A percentile compares a stretch with the other conserved stretches of the same genome.
These are phyloP conservation scores for Echeneis naucrates DNA, from an alignment of 2,797 vertebrate species.

Conservation along the genomic window DNA sequence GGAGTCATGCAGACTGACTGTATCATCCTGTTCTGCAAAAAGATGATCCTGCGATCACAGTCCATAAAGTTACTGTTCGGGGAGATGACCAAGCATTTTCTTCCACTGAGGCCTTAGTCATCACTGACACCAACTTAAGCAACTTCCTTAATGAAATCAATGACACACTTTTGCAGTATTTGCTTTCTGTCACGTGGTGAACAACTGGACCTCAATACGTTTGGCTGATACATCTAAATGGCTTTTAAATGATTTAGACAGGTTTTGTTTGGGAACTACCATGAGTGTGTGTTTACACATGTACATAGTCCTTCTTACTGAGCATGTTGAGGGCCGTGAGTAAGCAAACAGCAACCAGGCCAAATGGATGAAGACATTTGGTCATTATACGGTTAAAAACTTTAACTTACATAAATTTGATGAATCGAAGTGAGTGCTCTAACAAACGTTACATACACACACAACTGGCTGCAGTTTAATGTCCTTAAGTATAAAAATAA, in stretches of 20 bases:
- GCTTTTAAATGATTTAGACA: conserved; percentile 54
- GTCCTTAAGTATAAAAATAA: conserved; percentile 73
- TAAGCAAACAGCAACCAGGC: conserved; percentile 23
- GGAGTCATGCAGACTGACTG: conserved; percentile 39
- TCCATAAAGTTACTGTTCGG: conserved; percentile 65
- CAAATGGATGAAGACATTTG: conserved; percentile 65
- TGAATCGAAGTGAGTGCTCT: conserved; percentile 64
- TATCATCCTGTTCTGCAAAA: conserved; percentile 34
- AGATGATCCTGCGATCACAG: conserved; percentile 49
- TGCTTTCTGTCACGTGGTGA: conserved; percentile 16
- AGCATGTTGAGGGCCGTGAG: conserved; percentile 28
- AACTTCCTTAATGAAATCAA: conserved; percentile 49
- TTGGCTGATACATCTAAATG: conserved; percentile 44
- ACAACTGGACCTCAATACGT: conserved; percentile 33
- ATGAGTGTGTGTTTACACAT: conserved; percentile 66
- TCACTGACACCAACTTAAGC: conserved; percentile 49
- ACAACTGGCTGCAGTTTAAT: conserved; percentile 48
- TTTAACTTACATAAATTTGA: conserved; percentile 70
- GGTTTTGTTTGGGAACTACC: conserved; percentile 51
- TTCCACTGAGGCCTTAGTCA: conserved; percentile 61
- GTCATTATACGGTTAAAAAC: conserved; percentile 60
- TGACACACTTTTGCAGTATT: conserved; percentile 38
- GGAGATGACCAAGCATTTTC: conserved; percentile 59
- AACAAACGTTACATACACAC: conserved; percentile 59
- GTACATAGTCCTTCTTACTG: conserved; percentile 67